Percentiles rank a stretch among this genome's conserved stretches.
Evolutionary conservation across 2,888 invertebrate species (phyloP).

Genomic region (Crepidodera aurea): DNA sequence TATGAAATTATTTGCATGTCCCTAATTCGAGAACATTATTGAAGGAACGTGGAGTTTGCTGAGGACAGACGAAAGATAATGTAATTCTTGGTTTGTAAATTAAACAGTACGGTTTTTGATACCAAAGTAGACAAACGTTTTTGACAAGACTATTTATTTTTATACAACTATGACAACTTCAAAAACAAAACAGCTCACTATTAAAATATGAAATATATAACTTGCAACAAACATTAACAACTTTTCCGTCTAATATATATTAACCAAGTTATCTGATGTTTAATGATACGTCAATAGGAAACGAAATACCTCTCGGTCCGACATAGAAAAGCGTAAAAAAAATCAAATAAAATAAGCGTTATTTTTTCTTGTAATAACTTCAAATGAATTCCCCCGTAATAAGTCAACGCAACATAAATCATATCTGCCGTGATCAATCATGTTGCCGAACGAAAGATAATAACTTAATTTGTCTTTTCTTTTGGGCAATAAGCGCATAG

Average conservation of each 20-base stretch:
- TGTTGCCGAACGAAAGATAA: slow-evolving; percentile 51
- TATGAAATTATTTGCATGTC: no score
- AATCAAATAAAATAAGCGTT: slow-evolving; percentile 5
- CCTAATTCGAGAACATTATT: no score
- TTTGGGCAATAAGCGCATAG: slow-evolving; percentile 29
- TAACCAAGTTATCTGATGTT: neutral
- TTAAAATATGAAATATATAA: no score
- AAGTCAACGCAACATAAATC: slow-evolving; percentile 53
- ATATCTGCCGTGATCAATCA: slow-evolving; percentile 56
- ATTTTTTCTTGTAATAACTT: slow-evolving; percentile 43
- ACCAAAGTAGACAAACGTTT: no score
- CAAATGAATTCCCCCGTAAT: slow-evolving; percentile 46
- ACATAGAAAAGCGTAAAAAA: slow-evolving; percentile 15
- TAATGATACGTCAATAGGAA: neutral
- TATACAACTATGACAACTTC: no score
- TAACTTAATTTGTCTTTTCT: slow-evolving; percentile 55
- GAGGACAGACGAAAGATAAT: no score
- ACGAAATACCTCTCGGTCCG: neutral
- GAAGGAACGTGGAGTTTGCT: no score
- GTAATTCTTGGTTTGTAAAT: no score
- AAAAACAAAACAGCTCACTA: no score
- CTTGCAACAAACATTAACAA: neutral
- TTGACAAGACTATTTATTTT: no score
- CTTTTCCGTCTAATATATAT: neutral
- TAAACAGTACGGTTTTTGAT: no score